These are phyloP conservation scores for Drosophila chauvacae DNA, from an alignment of 1,140 invertebrate species.

Conservation along the genomic window DNA sequence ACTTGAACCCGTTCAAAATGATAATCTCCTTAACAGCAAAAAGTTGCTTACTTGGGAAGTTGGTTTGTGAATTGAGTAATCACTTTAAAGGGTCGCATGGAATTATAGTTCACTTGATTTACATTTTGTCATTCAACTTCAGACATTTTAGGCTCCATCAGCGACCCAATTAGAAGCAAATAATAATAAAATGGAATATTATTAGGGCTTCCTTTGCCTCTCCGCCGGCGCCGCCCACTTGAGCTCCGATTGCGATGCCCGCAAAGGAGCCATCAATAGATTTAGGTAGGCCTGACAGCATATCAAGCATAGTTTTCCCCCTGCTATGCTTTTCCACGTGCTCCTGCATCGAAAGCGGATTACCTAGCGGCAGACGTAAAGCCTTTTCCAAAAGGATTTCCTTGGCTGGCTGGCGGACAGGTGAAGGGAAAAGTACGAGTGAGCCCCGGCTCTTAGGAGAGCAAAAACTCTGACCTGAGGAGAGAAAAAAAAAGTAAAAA, in stretches of 20 bases:
- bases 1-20: background rate
- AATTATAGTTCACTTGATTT: background rate
- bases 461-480: slow-evolving; percentile 12
- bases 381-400: slow-evolving; percentile 74
- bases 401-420: slow-evolving; percentile 30
- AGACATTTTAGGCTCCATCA: slow-evolving; percentile 5
- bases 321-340: slow-evolving; percentile 11
- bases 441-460: slow-evolving; percentile 20
- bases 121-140: background rate
- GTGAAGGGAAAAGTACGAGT: slow-evolving; percentile 39
- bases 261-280: slow-evolving; percentile 34
- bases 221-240: background rate
- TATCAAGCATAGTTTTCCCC: slow-evolving; percentile 41
- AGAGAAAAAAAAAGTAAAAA: background rate
- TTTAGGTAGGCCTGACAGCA: slow-evolving; percentile 37
- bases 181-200: slow-evolving; percentile 15
- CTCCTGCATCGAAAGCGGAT: slow-evolving; percentile 54
- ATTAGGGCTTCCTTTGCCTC: slow-evolving; percentile 16
- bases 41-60: background rate
- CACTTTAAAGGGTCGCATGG: background rate
- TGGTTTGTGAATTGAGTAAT: too few relatives aligned
- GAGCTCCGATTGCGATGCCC: slow-evolving; percentile 6
- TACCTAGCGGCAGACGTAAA: slow-evolving; percentile 72
- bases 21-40: too few relatives aligned
- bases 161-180: slow-evolving; percentile 28